Evolutionary conservation across 2,797 vertebrate genomes (phyloP), one percentile per base, ranked within the genome.

Genomic region (Microhierax caerulescens): DNA sequence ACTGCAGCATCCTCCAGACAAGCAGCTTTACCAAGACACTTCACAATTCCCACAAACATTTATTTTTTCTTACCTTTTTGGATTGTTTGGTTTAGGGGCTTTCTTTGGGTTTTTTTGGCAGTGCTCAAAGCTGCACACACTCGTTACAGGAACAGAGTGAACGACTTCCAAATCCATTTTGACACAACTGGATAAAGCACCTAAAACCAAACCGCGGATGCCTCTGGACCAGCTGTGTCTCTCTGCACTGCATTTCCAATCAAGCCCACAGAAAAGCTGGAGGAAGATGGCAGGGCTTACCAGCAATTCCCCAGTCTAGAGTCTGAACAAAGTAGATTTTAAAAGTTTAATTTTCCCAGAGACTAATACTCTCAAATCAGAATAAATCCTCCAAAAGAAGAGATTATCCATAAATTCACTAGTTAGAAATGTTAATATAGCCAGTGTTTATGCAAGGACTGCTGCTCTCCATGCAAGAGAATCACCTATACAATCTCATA

Each of bases 361-460:
- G 65, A 48, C 65, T 96, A 96, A 96, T 93, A 64, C 93, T 85
- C 85, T 82, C 94, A 93, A 85, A 96, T 94, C 91, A 70, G 69
- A 96, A 94, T 34, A 96, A 96, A 97, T 93, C 94, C 91, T 85
- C 77, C 27, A 78, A 85, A 96, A 96, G 89, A 96, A 87, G 88
- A 95, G 92, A 95, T 95, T 91, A 96, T 85, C 95, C 92, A 91
- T 79, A 94, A 95, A 94, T 94, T 96, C 96, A 92, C 89, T 91
- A 92, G 84, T 93, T 93, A 86, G 80, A 96, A 93, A 95, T 89
- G 93, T 90, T 84, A 93, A 93, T 64, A 91, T 72, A 93, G 17
- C 87, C 91, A 88, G 67, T 70, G 79, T 73, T 94, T 86, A 88
- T 39, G 68, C 75, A 91, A 68, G 80, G 70, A 39, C 72, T 85